Base-by-base conservation (phyloP, 2,797 vertebrate species). In the Enteromius viviparus region DNA sequence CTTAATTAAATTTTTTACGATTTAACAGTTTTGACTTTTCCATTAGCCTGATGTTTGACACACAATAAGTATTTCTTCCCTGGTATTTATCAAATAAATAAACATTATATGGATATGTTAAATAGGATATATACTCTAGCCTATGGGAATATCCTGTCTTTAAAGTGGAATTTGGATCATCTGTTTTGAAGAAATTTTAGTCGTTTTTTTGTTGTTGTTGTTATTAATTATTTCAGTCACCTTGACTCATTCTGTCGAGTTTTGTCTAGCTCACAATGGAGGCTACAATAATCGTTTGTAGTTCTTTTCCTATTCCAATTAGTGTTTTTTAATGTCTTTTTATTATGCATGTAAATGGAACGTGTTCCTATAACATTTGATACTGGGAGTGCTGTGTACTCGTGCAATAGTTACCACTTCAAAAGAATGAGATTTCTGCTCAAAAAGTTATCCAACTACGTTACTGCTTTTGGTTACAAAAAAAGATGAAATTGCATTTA, bases 11-110 rank as follows among this genome's bases (percentile, higher is more conserved):
- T 96, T 96, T 96, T 60, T 87, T 96, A 96, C 96, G 94, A 96
- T 96, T 97, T 96, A 97, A 96, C 96, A 95, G 95, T 96, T 92
- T 92, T 93, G 94, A 94, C 90, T 96, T 95, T 96, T 95, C 95
- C 95, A 96, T 97, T 96, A 96, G 29, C 71, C 51, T 55, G 32
- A 96, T 95, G 95, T 95, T 95, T 90, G 89, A 95, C 94, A 95
- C 95, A 94, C 94, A 94, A 93, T 88, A 90, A 92, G 94, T 90
- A 91, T 94, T 94, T 89, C 92, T 83, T 91, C 90, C 87, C 49
- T 81, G 87, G 86, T 86, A 34, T 92, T 93, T 92, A 93, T 92
- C 92, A 82, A 92, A 93, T 93, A 92, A 93, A 93, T 92, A 65
- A 72, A 92, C 88, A 76, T 47, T 45, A 78, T 45, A 49, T 51